Percentiles rank a stretch among this genome's conserved stretches.
phyloP scores from a whole-genome alignment of 2,113 vertebrate species.

The Drymodes brunneopygia region DNA sequence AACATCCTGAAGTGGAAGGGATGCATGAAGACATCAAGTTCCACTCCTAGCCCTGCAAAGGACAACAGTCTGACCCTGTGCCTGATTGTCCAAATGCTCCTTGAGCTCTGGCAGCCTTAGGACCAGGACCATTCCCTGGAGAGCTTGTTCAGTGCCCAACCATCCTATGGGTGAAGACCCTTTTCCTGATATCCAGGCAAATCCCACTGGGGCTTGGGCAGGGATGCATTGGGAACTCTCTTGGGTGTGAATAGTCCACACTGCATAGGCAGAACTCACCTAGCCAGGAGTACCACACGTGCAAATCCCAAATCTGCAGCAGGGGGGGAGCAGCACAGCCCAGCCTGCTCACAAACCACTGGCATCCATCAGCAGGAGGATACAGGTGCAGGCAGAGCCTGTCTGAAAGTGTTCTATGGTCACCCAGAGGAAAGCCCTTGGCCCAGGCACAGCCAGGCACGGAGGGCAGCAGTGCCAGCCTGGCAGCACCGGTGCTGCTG shows the following conservation, averaged over 20 bases:
- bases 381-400: background rate
- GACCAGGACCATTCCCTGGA: background rate
- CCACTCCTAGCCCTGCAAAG: background rate
- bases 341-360: background rate
- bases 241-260: background rate
- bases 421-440: background rate
- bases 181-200: background rate
- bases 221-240: background rate
- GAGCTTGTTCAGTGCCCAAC: background rate
- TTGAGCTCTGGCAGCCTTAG: background rate
- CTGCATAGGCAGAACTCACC: background rate
- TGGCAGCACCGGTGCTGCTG: background rate
- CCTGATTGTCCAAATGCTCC: background rate
- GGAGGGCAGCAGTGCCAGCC: background rate
- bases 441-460: background rate
- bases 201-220: background rate
- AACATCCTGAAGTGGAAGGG: background rate
- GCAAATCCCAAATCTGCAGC: background rate
- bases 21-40: background rate
- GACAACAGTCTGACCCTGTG: background rate
- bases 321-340: fast-evolving
- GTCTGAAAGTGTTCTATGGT: background rate
- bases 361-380: background rate
- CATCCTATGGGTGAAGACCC: background rate
- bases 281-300: too few species aligned